phyloP scores from a whole-genome alignment of 2,113 vertebrate species.

The Macquaria australasica region DNA sequence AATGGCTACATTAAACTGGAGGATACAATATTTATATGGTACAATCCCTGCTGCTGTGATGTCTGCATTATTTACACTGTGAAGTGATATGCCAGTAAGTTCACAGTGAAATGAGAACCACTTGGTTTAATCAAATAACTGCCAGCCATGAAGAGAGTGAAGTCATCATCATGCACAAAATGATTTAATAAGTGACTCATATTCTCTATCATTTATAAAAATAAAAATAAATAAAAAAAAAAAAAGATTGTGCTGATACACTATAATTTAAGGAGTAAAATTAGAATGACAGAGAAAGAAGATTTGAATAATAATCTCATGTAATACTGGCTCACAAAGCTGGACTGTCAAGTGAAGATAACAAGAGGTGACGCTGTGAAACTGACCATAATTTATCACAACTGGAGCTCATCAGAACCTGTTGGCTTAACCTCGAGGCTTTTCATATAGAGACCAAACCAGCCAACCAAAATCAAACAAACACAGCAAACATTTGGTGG shows the following conservation, averaged over 20 bases:
- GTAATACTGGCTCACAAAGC: not conserved
- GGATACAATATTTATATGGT: conserved; percentile 41
- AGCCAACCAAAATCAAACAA: conserved; percentile 45
- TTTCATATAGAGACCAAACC: conserved; percentile 17
- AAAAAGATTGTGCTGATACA: not conserved
- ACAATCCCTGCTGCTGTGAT: conserved; percentile 27
- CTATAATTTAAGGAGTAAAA: not conserved
- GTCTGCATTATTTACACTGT: conserved; percentile 34
- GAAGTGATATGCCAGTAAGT: conserved; percentile 8
- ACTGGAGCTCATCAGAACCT: conserved; percentile 36
- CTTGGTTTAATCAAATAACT: not conserved
- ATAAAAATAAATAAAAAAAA: not conserved
- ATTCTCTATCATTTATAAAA: not conserved
- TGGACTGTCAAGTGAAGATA: conserved; percentile 13
- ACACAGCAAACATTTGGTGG: conserved; percentile 21
- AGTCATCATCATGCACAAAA: not conserved
- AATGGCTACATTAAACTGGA: conserved; percentile 23
- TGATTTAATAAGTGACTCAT: not conserved
- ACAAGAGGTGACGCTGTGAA: conserved; percentile 34
- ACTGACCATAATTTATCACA: conserved; percentile 25
- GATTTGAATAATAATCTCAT: not conserved
- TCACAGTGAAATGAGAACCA: conserved; percentile 15
- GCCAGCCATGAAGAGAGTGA: not conserved
- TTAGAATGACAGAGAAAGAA: not conserved
- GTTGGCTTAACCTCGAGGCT: conserved; percentile 13